Base-by-base conservation (phyloP, 2,888 invertebrate species). In the Gymnosoma rotundatum region DNA sequence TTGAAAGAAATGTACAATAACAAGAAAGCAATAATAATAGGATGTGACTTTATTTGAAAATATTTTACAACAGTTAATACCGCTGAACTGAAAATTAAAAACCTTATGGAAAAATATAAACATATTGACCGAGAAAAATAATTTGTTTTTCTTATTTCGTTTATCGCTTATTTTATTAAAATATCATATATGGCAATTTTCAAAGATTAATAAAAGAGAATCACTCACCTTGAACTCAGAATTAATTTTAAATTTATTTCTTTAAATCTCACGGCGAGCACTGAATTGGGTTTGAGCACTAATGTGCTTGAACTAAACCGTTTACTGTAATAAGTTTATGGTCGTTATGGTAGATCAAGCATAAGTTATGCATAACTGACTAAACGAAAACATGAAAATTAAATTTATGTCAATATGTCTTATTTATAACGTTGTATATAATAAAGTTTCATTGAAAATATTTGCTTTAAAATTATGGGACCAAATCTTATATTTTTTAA, bases 281-380 rank as follows among this genome's bases (percentile, higher is more conserved):
- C 25, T 20, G n/a, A 25, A 52, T 79, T 48, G 36, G n/a, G 64
- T 66, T 72, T 72, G 25, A 14, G 25, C 52, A 58, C 10, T 54
- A 56, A 5, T 25, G 42, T 38, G 42, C 12, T 42, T 32, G 16
- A 45, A 20, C 21, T 45, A 16, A 3, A 45, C 14, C 8, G 20
- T 66, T 32, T 54, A 32, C 6, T 56, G 42, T 12, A 42, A 42
- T 42, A 67, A 80, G 73, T 80, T 80, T 73, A 80, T 74, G 73
- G 80, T 56, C 80, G 80, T 80, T 80, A 67, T 69, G 69, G 67
- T 80, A 69, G 67, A 69, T 80, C 48, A 69, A 80, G 73, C 80
- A 69, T 74, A 74, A 80, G 58, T 63, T 61, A 80, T 80, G 60
- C 54, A 45, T 36, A 69, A 54, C 69, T 61, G 38, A 80, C 18